A percentile compares a stretch with the other conserved stretches of the same genome.
Evolutionary conservation across 2,113 vertebrate species (phyloP).

Genomic region (Datnioides undecimradiatus): DNA sequence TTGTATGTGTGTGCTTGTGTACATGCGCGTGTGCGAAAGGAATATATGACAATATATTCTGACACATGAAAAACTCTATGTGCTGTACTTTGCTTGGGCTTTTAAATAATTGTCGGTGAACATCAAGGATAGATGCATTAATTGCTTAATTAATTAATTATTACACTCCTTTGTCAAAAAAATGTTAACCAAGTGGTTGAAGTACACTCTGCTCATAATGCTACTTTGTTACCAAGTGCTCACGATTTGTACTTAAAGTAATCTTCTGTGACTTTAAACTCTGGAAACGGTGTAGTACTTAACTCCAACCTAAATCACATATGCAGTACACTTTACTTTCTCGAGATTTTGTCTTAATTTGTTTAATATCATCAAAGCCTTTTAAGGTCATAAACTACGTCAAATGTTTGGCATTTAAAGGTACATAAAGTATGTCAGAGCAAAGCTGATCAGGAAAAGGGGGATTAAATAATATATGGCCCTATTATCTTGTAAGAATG

Average conservation of each 20-base stretch:
- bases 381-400: background rate
- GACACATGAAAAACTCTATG: background rate
- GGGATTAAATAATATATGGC: background rate
- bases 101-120: background rate
- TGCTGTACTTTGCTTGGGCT: background rate
- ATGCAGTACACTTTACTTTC: background rate
- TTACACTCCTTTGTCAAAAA: too few relatives aligned
- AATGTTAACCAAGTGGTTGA: too few relatives aligned
- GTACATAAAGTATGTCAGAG: background rate
- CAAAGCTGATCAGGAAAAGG: background rate
- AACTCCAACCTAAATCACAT: background rate
- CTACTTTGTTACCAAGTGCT: background rate
- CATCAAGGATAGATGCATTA: background rate
- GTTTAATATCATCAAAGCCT: background rate
- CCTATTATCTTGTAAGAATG: background rate
- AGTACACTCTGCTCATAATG: too few relatives aligned
- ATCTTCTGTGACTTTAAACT: background rate
- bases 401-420: background rate
- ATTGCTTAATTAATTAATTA: too few relatives aligned
- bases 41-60: background rate
- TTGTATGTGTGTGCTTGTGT: slow-evolving; percentile 29
- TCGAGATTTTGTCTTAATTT: background rate
- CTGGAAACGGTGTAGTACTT: background rate
- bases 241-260: too few relatives aligned
- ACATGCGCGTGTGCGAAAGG: background rate